These are phyloP conservation scores for Pseudopodoces humilis DNA, from an alignment of 2,113 vertebrate genomes.

Conservation along the genomic window DNA sequence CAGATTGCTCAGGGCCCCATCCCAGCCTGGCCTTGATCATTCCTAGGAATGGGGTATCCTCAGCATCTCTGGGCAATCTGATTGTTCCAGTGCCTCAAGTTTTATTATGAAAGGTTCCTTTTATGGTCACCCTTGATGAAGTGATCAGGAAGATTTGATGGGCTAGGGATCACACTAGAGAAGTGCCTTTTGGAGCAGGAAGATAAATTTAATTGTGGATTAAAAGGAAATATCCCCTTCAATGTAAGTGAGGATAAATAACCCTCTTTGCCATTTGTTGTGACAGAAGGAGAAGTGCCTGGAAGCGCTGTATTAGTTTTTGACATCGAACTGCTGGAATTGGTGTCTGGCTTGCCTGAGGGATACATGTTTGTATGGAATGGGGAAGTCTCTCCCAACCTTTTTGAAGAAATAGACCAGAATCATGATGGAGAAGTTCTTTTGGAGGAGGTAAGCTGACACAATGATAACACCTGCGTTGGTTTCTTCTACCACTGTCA, in stretches of 20 bases:
- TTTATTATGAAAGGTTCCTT: neutral
- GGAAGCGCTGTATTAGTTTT: conserved; percentile 95
- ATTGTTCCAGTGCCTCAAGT: neutral
- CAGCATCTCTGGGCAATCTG: neutral
- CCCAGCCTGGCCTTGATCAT: neutral
- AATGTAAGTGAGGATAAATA: neutral
- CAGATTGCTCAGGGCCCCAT: neutral
- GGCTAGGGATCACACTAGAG: neutral
- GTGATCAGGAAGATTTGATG: neutral
- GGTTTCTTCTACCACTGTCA: neutral
- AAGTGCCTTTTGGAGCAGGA: neutral
- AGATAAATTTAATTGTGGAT: neutral
- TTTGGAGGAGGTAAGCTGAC: conserved; percentile 83
- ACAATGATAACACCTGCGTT: neutral
- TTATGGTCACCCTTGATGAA: neutral
- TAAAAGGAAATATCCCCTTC: neutral
- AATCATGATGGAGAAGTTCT: conserved; percentile 83
- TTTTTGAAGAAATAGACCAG: conserved; percentile 93
- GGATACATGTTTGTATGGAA: conserved; percentile 99
- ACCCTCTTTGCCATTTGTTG: neutral
- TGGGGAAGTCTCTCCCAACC: conserved; percentile 85
- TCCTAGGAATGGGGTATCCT: neutral
- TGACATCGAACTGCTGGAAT: conserved; percentile 86
- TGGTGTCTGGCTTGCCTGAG: conserved; percentile 93
- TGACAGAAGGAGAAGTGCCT: conserved; percentile 89